Evolutionary conservation across 2,888 invertebrate species (phyloP), one percentile per base, ranked within the genome.

Genomic region (Melanotus villosus): DNA sequence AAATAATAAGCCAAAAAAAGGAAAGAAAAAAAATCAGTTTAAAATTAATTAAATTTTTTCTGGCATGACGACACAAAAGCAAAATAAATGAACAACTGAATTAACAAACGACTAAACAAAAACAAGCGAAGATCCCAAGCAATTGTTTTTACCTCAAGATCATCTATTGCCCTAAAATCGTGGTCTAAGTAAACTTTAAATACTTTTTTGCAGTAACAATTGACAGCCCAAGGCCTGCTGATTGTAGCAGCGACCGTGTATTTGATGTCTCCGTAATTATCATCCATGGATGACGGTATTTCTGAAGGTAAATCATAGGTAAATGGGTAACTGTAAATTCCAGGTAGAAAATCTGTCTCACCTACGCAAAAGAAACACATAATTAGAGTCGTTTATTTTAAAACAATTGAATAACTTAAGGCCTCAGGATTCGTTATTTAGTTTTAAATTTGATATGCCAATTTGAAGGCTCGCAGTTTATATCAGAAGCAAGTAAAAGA

Each of bases 301-400:
- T 21, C 0, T 1, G 1, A 0, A 9, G 68, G 68, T 14, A 68
- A 38, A 9, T 12, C 32, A 19, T 38, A 68, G 10, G 18, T 47
- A 38, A 68, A 68, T 1, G 68, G 68, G 10, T 68, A 63, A 21
- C 23, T 38, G 30, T 57, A 63, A 0, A 30, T 9, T 21, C 68
- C 68, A 7, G 68, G 30, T 12, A 10, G 6, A 19, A 68, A 57
- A 21, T 26, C 41, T 2, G 68, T 56, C 52, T 68, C 68, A 32
- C 34, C 68, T 67, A 32, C 0, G 50, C 52, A 41, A 54, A 19
- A 36, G 7, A 1, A 26, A 26, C 3, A 26, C 3, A 5, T 6
- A 6, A 5, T 5, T 26, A 26, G 34, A n/a, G n/a, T 34, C 2
- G 10, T 5, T 34, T n/a, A 34, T 2, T 34, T 34, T 34, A 34